Conservation (phyloP, 2,888 invertebrate species). For the Actias luna region DNA sequence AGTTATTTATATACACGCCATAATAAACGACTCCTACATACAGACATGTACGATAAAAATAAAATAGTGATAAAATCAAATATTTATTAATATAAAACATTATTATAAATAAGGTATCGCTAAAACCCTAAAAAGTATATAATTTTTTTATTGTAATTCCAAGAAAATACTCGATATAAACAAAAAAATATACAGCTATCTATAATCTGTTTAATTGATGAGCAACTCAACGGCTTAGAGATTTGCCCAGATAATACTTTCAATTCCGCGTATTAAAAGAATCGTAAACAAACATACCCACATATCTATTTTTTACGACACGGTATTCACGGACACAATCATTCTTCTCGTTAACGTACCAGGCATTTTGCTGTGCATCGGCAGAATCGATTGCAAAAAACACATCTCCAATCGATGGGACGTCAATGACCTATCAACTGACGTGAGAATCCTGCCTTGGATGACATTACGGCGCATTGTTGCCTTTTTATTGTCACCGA, state of each 20-base stretch:
- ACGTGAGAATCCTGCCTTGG: constrained; percentile 65
- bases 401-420: constrained; percentile 57
- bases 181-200: no score
- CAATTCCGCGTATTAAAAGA: background rate
- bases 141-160: no score
- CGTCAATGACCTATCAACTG: constrained; percentile 66
- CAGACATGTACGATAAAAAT: no score
- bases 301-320: background rate
- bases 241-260: background rate
- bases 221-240: background rate
- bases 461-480: constrained; percentile 50
- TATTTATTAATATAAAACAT: no score
- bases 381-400: constrained; percentile 58
- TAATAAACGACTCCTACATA: no score
- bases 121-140: no score
- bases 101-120: no score
- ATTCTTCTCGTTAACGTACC: constrained; percentile 51
- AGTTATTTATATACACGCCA: no score
- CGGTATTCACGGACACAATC: background rate
- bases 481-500: constrained; percentile 44
- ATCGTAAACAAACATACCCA: background rate
- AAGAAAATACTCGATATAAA: no score
- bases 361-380: constrained; percentile 41
- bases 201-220: background rate
- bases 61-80: no score